phyloP scores from a whole-genome alignment of 2,797 vertebrate genomes.

The Poecilia velifera region DNA sequence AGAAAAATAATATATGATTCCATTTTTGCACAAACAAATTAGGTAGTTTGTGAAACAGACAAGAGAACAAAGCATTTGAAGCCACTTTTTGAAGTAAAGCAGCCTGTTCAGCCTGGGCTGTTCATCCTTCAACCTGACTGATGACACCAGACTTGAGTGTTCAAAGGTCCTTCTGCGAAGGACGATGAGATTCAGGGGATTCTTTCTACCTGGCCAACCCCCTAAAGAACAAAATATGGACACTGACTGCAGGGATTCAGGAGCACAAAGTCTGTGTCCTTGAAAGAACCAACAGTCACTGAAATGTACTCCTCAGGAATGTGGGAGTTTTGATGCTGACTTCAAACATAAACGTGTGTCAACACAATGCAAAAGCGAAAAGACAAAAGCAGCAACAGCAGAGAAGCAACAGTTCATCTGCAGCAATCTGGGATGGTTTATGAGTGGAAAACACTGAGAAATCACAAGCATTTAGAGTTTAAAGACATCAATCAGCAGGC shows the following conservation, averaged over 20 bases:
- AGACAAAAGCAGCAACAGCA: neutral
- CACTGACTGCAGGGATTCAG: neutral
- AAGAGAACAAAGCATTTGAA: neutral
- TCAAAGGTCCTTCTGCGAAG: neutral
- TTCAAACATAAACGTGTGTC: neutral
- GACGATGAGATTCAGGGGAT: neutral
- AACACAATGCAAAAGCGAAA: neutral
- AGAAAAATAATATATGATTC: neutral
- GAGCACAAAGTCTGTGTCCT: neutral
- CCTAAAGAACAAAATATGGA: neutral
- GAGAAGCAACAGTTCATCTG: neutral
- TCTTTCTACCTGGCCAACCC: neutral
- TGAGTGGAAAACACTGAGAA: too few relatives aligned
- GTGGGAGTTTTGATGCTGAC: neutral
- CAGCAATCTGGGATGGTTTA: neutral
- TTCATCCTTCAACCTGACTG: slow-evolving; percentile 1
- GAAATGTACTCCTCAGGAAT: neutral
- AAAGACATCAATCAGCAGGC: too few relatives aligned
- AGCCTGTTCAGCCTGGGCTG: neutral
- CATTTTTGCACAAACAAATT: neutral
- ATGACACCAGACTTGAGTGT: neutral
- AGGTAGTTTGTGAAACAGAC: neutral
- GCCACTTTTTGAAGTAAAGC: neutral
- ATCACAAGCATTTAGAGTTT: too few relatives aligned
- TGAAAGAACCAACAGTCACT: neutral